These are phyloP conservation scores for Eristalis tenax DNA, from an alignment of 2,888 invertebrate species.

Conservation along the genomic window DNA sequence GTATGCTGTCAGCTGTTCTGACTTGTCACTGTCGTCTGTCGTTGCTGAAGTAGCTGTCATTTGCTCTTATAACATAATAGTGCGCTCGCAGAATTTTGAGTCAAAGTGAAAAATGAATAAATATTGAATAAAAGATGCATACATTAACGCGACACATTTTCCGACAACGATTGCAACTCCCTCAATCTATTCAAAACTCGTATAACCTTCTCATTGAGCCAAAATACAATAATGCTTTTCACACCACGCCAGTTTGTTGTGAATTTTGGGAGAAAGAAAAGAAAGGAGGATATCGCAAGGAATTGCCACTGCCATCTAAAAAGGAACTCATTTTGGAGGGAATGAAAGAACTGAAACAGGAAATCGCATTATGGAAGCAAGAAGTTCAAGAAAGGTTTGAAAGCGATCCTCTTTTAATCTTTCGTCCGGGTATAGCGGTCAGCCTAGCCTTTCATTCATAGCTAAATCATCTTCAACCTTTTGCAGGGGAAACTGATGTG, in stretches of 20 bases:
- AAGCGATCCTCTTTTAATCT: constrained; percentile 84
- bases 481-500: constrained; percentile 87
- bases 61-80: constrained; percentile 22
- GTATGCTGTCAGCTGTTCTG: background rate
- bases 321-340: constrained; percentile 85
- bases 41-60: background rate
- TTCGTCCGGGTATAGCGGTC: constrained; percentile 81
- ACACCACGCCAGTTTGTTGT: constrained; percentile 76
- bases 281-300: constrained; percentile 79
- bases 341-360: constrained; percentile 85
- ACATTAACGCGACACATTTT: constrained; percentile 31
- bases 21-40: background rate
- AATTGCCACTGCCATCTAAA: constrained; percentile 79
- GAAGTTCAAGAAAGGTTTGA: constrained; percentile 86
- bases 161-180: background rate
- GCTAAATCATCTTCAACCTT: background rate
- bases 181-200: constrained; percentile 20
- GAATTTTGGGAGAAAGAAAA: constrained; percentile 81
- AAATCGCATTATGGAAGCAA: constrained; percentile 85
- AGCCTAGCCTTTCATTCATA: background rate
- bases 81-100: background rate
- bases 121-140: constrained; percentile 32
- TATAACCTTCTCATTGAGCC: background rate
- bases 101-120: constrained; percentile 22
- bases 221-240: constrained; percentile 68